Percentiles rank a stretch among this genome's conserved stretches.
These are phyloP conservation scores for Pelochelys cantorii DNA, from an alignment of 2,797 vertebrate genomes.

Conservation along the genomic window DNA sequence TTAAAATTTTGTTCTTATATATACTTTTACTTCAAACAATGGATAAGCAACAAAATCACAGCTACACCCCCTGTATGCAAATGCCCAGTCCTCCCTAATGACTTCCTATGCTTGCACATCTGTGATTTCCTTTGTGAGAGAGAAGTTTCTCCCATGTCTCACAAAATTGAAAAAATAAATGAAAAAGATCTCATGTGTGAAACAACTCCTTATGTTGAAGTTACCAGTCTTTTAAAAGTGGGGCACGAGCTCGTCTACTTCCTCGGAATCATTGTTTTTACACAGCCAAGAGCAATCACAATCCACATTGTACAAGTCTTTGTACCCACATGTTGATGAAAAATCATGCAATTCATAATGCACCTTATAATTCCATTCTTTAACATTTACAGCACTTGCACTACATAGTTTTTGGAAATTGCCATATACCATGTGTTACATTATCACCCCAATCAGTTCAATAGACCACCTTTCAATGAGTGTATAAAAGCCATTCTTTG, in stretches of 20 bases:
- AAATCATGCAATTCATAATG: background rate
- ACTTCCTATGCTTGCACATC: background rate
- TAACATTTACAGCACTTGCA: background rate
- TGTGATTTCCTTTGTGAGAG: conserved; percentile 32
- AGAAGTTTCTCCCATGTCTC: conserved; percentile 28
- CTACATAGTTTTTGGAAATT: background rate
- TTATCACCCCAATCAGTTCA: background rate
- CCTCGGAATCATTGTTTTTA: conserved; percentile 43
- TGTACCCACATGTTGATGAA: conserved; percentile 4
- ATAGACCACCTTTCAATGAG: background rate
- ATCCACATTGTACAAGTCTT: conserved; percentile 32
- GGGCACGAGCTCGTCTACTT: background rate
- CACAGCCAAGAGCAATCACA: conserved; percentile 37
- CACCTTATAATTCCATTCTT: background rate
- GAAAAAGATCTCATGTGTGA: conserved; percentile 34
- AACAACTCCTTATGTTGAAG: conserved; percentile 50
- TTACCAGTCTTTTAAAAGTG: conserved; percentile 42
- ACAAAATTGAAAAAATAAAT: conserved; percentile 33
- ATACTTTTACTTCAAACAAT: background rate
- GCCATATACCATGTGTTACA: background rate
- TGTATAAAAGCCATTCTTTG: background rate
- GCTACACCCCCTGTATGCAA: background rate
- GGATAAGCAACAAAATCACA: background rate
- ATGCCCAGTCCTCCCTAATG: conserved; percentile 20
- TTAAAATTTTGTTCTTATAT: background rate